These are phyloP conservation scores for Drosophila prostipennis DNA, from an alignment of 2,888 invertebrate genomes.

Conservation along the genomic window DNA sequence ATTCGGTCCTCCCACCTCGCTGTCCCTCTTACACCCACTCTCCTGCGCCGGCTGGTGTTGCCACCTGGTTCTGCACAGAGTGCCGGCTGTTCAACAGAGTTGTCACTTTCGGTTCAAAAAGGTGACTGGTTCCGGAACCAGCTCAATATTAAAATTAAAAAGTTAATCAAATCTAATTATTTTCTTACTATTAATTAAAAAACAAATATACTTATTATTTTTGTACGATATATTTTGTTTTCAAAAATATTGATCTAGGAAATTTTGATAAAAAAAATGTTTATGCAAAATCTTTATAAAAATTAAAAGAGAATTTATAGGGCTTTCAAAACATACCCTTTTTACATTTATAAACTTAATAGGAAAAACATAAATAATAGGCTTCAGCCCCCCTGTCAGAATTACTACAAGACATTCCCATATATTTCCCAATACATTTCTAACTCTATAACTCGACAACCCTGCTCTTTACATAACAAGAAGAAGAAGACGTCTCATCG, in stretches of 20 bases:
- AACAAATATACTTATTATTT: no score
- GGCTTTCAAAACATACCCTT: no score
- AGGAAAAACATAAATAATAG: no score
- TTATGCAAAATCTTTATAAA: no score
- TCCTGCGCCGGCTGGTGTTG: constrained; percentile 31
- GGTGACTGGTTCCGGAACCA: constrained; percentile 5
- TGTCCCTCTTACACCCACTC: constrained; percentile 19
- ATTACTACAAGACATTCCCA: neutral
- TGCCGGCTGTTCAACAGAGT: constrained; percentile 39
- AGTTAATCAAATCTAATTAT: no score
- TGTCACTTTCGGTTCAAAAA: constrained; percentile 1
- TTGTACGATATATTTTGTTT: no score
- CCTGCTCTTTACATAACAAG: constrained; percentile 68
- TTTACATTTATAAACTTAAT: neutral
- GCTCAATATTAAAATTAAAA: no score
- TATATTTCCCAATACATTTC: neutral
- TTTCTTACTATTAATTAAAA: no score
- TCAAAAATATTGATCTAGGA: no score
- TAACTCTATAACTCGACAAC: constrained; percentile 46
- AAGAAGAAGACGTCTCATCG: constrained; percentile 42
- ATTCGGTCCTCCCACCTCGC: constrained; percentile 21
- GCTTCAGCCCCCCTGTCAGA: no score
- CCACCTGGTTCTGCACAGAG: constrained; percentile 41
- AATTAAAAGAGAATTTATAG: no score
- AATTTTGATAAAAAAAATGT: no score